Evolutionary conservation across 1,140 invertebrate species (phyloP).

Genomic region (Plodia interpunctella): DNA sequence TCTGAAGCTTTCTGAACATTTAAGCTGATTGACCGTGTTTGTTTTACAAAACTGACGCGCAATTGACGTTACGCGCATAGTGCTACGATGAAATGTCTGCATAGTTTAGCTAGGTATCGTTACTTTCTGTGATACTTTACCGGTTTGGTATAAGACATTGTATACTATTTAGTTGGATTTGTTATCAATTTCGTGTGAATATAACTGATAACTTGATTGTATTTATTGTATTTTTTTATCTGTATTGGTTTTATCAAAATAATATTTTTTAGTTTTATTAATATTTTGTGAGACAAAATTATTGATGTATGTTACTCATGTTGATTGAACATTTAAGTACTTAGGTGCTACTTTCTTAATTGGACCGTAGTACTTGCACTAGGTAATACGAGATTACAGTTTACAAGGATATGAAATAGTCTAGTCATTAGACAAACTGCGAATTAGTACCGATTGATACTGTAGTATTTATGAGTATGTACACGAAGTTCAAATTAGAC

Average conservation of each 20-base stretch:
- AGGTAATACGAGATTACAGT: neutral
- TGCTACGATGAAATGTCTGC: conserved; percentile 25
- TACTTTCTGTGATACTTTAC: conserved; percentile 76
- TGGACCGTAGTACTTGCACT: neutral
- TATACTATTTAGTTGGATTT: conserved; percentile 40
- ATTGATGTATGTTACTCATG: neutral
- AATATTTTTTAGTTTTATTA: conserved; percentile 4
- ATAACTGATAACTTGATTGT: neutral
- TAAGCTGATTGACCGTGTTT: neutral
- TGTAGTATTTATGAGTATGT: neutral
- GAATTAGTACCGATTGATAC: neutral
- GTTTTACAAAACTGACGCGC: neutral
- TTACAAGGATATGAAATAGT: neutral
- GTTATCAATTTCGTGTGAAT: conserved; percentile 8
- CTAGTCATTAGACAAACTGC: conserved; percentile 1
- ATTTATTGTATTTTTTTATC: conserved; percentile 6
- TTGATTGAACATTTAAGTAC: neutral
- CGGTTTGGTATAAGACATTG: conserved; percentile 67
- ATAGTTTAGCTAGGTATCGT: conserved; percentile 71
- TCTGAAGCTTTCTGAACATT: too few relatives aligned
- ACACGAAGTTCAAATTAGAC: conserved; percentile 9
- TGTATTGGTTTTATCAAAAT: neutral
- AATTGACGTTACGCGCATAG: neutral
- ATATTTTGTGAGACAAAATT: conserved; percentile 3
- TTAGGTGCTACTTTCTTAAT: conserved; percentile 4